These are phyloP conservation scores for Cremastobaeus sp. DNA, from an alignment of 2,888 invertebrate genomes.

Conservation along the genomic window DNA sequence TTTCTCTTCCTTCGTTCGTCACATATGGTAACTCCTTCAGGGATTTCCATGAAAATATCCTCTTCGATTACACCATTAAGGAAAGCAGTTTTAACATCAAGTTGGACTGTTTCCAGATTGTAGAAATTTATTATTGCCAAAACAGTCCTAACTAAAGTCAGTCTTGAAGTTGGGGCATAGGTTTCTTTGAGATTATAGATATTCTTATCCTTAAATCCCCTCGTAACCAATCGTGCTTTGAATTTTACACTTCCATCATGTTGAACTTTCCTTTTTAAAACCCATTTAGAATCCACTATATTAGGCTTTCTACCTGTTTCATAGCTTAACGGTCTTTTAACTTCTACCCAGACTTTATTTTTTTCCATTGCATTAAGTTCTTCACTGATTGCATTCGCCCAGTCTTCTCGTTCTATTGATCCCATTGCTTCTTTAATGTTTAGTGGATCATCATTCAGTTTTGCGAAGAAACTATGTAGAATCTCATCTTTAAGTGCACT, in stretches of 20 bases:
- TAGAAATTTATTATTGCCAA: background rate
- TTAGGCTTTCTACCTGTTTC: slow-evolving; percentile 4
- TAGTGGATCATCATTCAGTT: slow-evolving; percentile 8
- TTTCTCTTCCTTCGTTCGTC: background rate
- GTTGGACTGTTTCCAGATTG: background rate
- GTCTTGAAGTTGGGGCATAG: slow-evolving; percentile 29
- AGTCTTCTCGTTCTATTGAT: background rate
- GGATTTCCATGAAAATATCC: slow-evolving; percentile 23
- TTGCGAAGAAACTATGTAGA: slow-evolving; percentile 24
- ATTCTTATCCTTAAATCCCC: slow-evolving; percentile 45
- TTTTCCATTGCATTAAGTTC: slow-evolving; percentile 36
- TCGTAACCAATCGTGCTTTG: slow-evolving; percentile 41
- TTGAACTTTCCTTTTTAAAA: slow-evolving; percentile 22
- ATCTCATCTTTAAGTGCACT: background rate
- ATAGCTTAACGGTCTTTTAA: background rate
- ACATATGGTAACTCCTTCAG: background rate
- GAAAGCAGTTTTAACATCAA: slow-evolving; percentile 20
- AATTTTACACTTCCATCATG: slow-evolving; percentile 1
- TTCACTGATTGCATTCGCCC: background rate
- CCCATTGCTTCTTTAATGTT: background rate
- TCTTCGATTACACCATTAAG: slow-evolving; percentile 18
- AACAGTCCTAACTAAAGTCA: slow-evolving; percentile 14
- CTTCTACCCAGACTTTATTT: slow-evolving; percentile 12
- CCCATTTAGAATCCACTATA: slow-evolving; percentile 17
- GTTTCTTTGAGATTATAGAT: slow-evolving; percentile 36